Percentiles rank a stretch among this genome's conserved stretches.
Conservation (phyloP, 1,140 invertebrate species). For the Condylostylus longicornis region DNA sequence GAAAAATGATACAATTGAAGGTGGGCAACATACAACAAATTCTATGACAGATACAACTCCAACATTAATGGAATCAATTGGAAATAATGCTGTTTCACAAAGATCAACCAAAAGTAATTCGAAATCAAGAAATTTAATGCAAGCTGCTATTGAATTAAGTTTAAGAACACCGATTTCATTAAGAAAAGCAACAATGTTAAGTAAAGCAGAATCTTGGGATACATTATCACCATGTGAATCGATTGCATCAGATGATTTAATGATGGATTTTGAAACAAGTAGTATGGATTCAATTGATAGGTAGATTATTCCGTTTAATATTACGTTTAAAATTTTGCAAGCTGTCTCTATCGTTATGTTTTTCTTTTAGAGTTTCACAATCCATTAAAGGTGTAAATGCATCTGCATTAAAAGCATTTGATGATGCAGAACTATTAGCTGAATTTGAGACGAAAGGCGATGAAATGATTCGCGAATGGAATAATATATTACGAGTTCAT, state of each 20-base stretch:
- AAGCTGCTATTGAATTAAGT: constrained; percentile 28
- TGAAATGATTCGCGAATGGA: constrained; percentile 40
- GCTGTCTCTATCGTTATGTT: neutral
- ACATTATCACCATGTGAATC: constrained; percentile 63
- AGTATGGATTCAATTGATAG: constrained; percentile 53
- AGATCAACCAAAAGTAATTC: constrained; percentile 25
- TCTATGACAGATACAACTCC: constrained; percentile 21
- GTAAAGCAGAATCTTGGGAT: constrained; percentile 49
- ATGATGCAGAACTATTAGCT: constrained; percentile 36
- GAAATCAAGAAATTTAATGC: constrained; percentile 21
- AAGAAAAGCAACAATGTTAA: constrained; percentile 26
- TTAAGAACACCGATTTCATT: constrained; percentile 26
- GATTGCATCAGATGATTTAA: constrained; percentile 65
- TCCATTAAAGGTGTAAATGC: constrained; percentile 31
- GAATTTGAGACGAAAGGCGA: constrained; percentile 38
- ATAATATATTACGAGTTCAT: constrained; percentile 10
- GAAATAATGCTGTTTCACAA: constrained; percentile 11
- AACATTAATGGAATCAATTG: constrained; percentile 24
- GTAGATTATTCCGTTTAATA: constrained; percentile 26
- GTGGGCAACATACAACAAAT: constrained; percentile 2
- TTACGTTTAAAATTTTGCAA: neutral
- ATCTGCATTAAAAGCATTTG: constrained; percentile 35
- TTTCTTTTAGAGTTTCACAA: constrained; percentile 7
- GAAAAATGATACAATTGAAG: constrained; percentile 20
- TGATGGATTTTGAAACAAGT: constrained; percentile 66